Percentiles rank a stretch among this genome's conserved stretches.
Evolutionary conservation across 2,888 invertebrate species (phyloP).

Genomic region (Drosophila birchii): DNA sequence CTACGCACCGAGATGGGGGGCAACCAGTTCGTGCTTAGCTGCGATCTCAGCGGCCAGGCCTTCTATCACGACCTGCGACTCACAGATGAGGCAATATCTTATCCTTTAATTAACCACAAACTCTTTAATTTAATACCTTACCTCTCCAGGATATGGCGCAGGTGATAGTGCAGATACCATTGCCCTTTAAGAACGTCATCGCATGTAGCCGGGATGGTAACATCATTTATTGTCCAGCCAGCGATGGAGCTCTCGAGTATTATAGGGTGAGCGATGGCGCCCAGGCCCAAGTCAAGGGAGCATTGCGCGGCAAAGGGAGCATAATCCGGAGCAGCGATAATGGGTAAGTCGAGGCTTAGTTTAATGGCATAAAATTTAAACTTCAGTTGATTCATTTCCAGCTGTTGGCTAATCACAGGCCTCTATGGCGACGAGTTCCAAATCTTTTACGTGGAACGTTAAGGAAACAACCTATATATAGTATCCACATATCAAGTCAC

Average conservation of each 20-base stretch:
- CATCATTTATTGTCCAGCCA: slow-evolving; percentile 80
- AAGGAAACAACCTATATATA: background rate
- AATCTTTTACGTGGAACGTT: slow-evolving; percentile 75
- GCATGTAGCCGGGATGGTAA: slow-evolving; percentile 79
- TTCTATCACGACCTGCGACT: slow-evolving; percentile 80
- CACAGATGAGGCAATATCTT: slow-evolving; percentile 66
- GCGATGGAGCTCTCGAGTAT: slow-evolving; percentile 81
- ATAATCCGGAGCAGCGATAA: slow-evolving; percentile 83
- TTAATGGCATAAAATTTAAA: background rate
- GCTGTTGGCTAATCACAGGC: slow-evolving; percentile 83
- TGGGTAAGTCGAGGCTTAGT: slow-evolving; percentile 67
- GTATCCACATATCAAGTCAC: too few species aligned
- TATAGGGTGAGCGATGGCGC: slow-evolving; percentile 79
- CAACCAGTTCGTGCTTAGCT: slow-evolving; percentile 78
- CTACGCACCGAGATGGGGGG: slow-evolving; percentile 68
- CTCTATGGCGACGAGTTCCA: slow-evolving; percentile 82
- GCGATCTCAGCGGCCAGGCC: slow-evolving; percentile 84
- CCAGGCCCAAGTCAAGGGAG: slow-evolving; percentile 76
- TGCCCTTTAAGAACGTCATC: slow-evolving; percentile 83
- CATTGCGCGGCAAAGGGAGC: slow-evolving; percentile 80
- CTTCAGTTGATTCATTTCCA: slow-evolving; percentile 48
- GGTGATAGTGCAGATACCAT: slow-evolving; percentile 80
- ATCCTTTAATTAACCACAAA: too few species aligned
- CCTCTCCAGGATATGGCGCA: slow-evolving; percentile 72
- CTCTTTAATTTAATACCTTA: background rate